Evolutionary conservation across 1,140 invertebrate species (phyloP).

Genomic region (Trichonephila clavipes): DNA sequence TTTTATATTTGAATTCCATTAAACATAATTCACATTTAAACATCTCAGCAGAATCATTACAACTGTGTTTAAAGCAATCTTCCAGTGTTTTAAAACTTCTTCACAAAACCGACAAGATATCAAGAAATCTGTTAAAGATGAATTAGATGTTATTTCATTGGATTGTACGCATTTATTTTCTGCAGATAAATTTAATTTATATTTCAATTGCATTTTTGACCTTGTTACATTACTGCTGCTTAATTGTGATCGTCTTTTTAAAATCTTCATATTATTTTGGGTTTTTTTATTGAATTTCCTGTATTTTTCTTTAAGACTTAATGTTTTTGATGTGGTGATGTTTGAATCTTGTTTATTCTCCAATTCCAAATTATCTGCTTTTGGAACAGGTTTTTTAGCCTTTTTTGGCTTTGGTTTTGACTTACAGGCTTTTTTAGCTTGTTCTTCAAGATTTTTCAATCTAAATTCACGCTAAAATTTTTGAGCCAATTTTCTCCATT

Average conservation of each 20-base stretch:
- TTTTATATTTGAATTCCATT: constrained; percentile 46
- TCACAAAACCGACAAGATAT: constrained; percentile 63
- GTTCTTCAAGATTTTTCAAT: not conserved
- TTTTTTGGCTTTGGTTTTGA: not conserved
- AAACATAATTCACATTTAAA: constrained; percentile 70
- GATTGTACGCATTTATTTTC: not conserved
- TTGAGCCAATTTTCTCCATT: not conserved
- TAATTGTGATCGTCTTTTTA: not conserved
- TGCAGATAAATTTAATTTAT: not conserved
- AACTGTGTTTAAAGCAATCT: constrained; percentile 4
- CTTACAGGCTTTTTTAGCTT: not conserved
- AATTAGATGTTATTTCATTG: not conserved
- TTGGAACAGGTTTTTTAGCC: not conserved
- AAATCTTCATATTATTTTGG: not conserved
- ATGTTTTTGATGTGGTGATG: not conserved
- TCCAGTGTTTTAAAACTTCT: constrained; percentile 28
- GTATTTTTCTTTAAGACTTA: constrained; percentile 16
- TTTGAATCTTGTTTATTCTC: not conserved
- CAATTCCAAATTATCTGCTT: not conserved
- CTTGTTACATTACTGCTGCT: not conserved
- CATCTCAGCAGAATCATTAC: not conserved
- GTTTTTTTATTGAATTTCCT: not conserved
- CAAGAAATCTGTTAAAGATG: not conserved
- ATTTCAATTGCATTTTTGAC: not conserved
- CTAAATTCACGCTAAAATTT: not conserved